Evolutionary conservation across 2,888 invertebrate genomes (phyloP), one percentile per base, ranked within the genome.

Genomic region (Napeogenes sylphis): DNA sequence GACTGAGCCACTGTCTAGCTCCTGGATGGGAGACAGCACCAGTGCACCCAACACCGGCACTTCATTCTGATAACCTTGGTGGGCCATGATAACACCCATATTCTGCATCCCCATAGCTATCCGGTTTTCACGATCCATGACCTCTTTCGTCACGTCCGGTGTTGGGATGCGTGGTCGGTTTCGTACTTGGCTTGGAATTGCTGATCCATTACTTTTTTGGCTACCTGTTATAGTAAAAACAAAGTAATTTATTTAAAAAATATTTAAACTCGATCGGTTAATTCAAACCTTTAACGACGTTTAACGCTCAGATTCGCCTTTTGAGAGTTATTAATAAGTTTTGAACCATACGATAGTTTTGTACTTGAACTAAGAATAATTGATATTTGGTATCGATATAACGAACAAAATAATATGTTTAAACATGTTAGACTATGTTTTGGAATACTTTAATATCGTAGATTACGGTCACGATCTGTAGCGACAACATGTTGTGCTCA

Each of bases 141-240:
- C 93, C 81, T 96, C 96, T 83, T 96, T 96, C 45, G 95, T 94
- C 6, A 96, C 96, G 80, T 97, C 97, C 0, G 97, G 97, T 6
- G 97, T 97, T 47, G 97, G 97, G 71, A 97, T 96, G 59, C 97
- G 92, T n/a, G 97, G 97, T 61, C 97, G 92, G 76, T 95, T 94
- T 77, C 95, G 95, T 67, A 94, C 86, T n/a, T 92, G 92, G 68
- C 93, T 92, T 6, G 94, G 92, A 45, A 93, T 86, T 13, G 92
- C 93, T 0, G 93, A 88, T 4, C 94, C 94, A 79, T 95, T 95
- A 73, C 95, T 90, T 81, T 94, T 94, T 73, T 92, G 91, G 46
- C 93, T 92, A 73, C 93, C 94, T 94, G 78, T 55, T 70, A 68
- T 55, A 8, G 1, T 10, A 51, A 30, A 30, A 30, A 51, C 30